phyloP scores from a whole-genome alignment of 2,888 invertebrate species.

The Nasonovia ribisnigri region DNA sequence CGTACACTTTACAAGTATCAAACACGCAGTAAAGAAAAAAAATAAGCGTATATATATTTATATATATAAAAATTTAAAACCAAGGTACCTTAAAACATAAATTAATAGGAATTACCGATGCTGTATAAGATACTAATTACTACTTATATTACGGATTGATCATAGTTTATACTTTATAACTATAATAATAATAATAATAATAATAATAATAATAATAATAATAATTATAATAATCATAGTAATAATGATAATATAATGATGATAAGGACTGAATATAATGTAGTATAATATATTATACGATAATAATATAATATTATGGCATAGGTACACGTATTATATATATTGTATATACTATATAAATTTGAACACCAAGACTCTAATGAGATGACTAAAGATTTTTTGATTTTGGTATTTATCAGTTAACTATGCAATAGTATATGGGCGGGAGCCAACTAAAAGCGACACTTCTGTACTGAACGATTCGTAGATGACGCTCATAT shows the following conservation, averaged over 20 bases:
- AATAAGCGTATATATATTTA: constrained; percentile 39
- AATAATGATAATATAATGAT: constrained; percentile 26
- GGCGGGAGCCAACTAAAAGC: neutral
- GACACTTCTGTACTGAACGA: neutral
- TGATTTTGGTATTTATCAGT: neutral
- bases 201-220: neutral
- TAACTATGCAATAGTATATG: neutral
- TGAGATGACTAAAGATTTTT: constrained; percentile 39
- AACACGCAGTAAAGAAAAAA: constrained; percentile 52
- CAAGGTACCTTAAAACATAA: constrained; percentile 50
- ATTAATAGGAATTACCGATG: constrained; percentile 58
- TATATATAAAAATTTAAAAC: constrained; percentile 34
- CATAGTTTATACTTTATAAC: constrained; percentile 5
- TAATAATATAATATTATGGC: neutral
- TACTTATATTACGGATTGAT: constrained; percentile 9
- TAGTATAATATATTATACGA: neutral
- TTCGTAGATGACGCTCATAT: neutral
- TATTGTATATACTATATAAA: constrained; percentile 29
- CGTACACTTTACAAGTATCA: constrained; percentile 62
- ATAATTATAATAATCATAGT: too few relatives aligned
- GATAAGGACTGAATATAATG: constrained; percentile 39
- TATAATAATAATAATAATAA: constrained; percentile 32
- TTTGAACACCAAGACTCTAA: constrained; percentile 33
- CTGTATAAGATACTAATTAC: constrained; percentile 20
- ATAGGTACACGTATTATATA: constrained; percentile 25